Conservation (phyloP, 2,113 vertebrate species). For the Engraulis encrasicolus region DNA sequence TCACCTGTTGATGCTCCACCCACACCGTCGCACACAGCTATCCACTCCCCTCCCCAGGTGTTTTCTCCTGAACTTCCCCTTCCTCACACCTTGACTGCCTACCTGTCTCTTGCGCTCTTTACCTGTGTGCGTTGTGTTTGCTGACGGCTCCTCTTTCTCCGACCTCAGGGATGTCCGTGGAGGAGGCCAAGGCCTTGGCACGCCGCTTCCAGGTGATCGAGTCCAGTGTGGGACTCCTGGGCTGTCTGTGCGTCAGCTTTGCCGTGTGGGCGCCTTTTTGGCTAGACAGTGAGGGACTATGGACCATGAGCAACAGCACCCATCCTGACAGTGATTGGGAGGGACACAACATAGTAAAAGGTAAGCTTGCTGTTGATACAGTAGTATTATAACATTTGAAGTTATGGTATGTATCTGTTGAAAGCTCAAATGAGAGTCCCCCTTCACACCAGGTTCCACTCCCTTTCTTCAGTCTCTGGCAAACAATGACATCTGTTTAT, state of each 20-base stretch:
- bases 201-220: conserved; percentile 71
- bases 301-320: conserved; percentile 61
- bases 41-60: background rate
- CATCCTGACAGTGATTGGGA: conserved; percentile 27
- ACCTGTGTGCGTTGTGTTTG: background rate
- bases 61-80: background rate
- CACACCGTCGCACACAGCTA: background rate
- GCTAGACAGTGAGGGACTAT: conserved; percentile 70
- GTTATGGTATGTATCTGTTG: background rate
- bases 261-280: conserved; percentile 73
- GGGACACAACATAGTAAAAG: background rate
- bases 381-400: background rate
- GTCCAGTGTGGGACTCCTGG: conserved; percentile 67
- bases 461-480: background rate
- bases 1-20: conserved; percentile 28
- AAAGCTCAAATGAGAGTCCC: background rate
- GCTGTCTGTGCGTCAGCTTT: conserved; percentile 70
- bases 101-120: background rate
- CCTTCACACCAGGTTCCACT: background rate
- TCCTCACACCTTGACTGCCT: background rate
- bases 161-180: conserved; percentile 57
- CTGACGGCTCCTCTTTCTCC: background rate
- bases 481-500: background rate
- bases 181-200: conserved; percentile 56
- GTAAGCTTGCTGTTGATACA: too few species aligned